Percentiles rank a stretch among this genome's conserved stretches.
Conservation (phyloP, 2,888 invertebrate genomes). For the Stictocephala bisonia region DNA sequence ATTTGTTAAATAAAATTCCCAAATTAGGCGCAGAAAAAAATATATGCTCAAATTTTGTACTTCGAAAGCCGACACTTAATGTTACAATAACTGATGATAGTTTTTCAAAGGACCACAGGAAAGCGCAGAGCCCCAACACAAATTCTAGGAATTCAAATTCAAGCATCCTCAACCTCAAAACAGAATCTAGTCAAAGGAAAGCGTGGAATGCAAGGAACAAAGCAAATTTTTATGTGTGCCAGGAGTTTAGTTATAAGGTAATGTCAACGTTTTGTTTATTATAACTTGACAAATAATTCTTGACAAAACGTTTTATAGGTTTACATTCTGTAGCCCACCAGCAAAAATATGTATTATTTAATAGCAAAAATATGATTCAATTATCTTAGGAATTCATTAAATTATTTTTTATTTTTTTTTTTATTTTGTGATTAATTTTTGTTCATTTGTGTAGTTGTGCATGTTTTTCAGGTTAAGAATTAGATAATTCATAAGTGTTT, state of each 20-base stretch:
- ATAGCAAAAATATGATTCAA: too few species aligned
- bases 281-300: too few species aligned
- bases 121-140: neutral
- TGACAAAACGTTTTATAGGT: too few species aligned
- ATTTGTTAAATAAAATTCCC: conserved; percentile 12
- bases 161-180: neutral
- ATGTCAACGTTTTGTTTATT: too few species aligned
- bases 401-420: too few species aligned
- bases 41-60: neutral
- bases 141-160: neutral
- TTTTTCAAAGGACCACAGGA: neutral
- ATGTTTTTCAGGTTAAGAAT: too few species aligned
- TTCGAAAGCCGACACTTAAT: conserved; percentile 19
- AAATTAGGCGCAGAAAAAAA: neutral
- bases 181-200: conserved; percentile 33
- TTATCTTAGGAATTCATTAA: too few species aligned
- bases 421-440: too few species aligned
- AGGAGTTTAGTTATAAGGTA: conserved; percentile 11
- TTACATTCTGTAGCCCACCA: too few species aligned
- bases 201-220: conserved; percentile 29
- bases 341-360: too few species aligned
- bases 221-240: conserved; percentile 25
- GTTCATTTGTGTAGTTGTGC: too few species aligned
- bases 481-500: too few species aligned
- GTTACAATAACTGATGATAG: neutral